These are phyloP conservation scores for Endomychus coccineus DNA, from an alignment of 2,888 invertebrate species.

Conservation along the genomic window DNA sequence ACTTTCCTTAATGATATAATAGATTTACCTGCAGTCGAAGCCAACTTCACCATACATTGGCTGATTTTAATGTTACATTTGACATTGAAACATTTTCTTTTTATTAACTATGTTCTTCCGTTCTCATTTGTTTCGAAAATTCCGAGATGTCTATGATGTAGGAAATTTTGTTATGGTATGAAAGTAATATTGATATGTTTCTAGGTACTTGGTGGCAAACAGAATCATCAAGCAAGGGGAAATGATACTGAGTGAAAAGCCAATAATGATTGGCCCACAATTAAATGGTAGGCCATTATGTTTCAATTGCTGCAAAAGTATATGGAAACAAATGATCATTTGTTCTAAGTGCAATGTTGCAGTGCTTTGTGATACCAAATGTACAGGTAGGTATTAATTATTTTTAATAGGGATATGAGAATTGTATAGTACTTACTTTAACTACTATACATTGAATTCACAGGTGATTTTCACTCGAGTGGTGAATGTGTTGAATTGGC, in stretches of 20 bases:
- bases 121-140: too few species aligned
- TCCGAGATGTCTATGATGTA: too few species aligned
- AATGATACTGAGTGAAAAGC: constrained; percentile 58
- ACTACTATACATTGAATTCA: neutral
- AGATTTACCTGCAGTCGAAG: too few species aligned
- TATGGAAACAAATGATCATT: constrained; percentile 30
- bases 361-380: constrained; percentile 26
- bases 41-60: too few species aligned
- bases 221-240: constrained; percentile 63
- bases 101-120: too few species aligned
- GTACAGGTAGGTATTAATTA: constrained; percentile 23
- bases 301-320: constrained; percentile 54
- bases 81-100: neutral
- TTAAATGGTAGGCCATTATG: constrained; percentile 53
- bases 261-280: constrained; percentile 59
- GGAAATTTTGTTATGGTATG: too few species aligned
- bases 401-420: neutral
- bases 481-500: constrained; percentile 26
- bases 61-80: too few species aligned
- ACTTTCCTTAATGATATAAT: too few species aligned
- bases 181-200: constrained; percentile 6
- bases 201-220: constrained; percentile 55
- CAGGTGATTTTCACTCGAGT: constrained; percentile 10
- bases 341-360: constrained; percentile 28
- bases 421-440: constrained; percentile 1